Evolutionary conservation across 2,888 invertebrate species (phyloP), one percentile per base, ranked within the genome.

Genomic region (Marasmarcha lunaedactyla): DNA sequence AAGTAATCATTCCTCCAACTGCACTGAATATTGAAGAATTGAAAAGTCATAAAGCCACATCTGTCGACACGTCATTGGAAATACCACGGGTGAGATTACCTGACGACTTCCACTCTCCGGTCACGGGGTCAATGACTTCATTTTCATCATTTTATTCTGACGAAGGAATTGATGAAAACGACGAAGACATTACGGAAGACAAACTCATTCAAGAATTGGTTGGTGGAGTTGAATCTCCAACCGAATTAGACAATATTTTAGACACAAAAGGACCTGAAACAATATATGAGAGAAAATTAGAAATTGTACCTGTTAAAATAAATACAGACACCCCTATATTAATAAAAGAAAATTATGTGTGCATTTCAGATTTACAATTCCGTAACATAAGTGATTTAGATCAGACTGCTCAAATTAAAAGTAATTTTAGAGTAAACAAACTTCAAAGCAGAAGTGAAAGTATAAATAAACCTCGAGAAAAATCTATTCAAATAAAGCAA

Each of bases 31-130:
- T 79, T 42, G 88, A 90, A 51, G 84, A 87, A 0, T 87, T 85
- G 55, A 85, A 89, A 42, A 76, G 89, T 26, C 88, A 89, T 13
- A 87, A 87, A 50, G 85, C 89, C 5, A 12, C 14, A 5, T 85
- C 85, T 1, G 73, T 83, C 33, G 74, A 63, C 47, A 61, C 74
- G 41, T 57, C 66, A 2, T 57, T 63, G 42, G 72, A 77, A 50
- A 69, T 77, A 38, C 84, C 87, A 5, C 73, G 86, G 55, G 85
- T 87, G 1, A 70, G 74, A 41, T 64, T 81, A 35, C 83, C 83
- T 20, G 79, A 76, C 40, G 78, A 81, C 47, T 81, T 83, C 43
- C 81, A 83, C 49, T 63, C 68, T 1, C 63, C 61, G 41, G 49
- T 50, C 27, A 55, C 63, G 12, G 71, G 66, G 11, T 77, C 76